Base-by-base conservation (phyloP, 2,888 invertebrate species). In the Melanargia galathea region DNA sequence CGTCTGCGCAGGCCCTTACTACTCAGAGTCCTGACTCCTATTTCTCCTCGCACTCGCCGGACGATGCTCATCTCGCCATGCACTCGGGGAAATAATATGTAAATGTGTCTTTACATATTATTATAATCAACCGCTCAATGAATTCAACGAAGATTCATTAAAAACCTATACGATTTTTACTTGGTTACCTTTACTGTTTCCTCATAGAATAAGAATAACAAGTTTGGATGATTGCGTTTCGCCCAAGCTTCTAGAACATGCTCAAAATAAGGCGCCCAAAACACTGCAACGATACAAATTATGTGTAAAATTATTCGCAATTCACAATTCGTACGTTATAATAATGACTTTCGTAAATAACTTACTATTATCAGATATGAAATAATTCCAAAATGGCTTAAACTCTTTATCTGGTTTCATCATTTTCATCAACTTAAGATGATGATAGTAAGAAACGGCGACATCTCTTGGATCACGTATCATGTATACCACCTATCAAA, bases 381-480 rank as follows among this genome's bases (percentile, higher is more conserved):
- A 55, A n/a, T 8, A 5, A 22, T 55, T 55, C 55, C 55, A 55
- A 24, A 40, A 55, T 6, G 22, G 3, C 43, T 90, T 84, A 66
- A 95, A 95, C 69, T 94, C 92, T 8, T 93, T 92, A 0, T 78
- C 71, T 69, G 92, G 94, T 0, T 93, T 93, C 71, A 93, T 92
- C 0, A 93, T 92, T 54, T 87, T 87, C 54, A 58, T 64, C n/a
- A 73, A 56, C 45, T 60, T 68, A 4, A 63, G 49, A 16, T 72
- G 70, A 49, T 75, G 68, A 76, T 94, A 96, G 77, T 92, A 95
- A 0, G 96, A 96, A 0, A 96, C 94, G 0, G 93, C 93, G 0
- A 95, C 95, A 80, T 97, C 96, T 80, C 95, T 95, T 0, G 96
- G 96, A 83, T 96, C 95, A 61, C 97, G 91, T 0, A 95, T 94